Base-by-base conservation (phyloP, 2,797 vertebrate species). In the Furcifer pardalis region DNA sequence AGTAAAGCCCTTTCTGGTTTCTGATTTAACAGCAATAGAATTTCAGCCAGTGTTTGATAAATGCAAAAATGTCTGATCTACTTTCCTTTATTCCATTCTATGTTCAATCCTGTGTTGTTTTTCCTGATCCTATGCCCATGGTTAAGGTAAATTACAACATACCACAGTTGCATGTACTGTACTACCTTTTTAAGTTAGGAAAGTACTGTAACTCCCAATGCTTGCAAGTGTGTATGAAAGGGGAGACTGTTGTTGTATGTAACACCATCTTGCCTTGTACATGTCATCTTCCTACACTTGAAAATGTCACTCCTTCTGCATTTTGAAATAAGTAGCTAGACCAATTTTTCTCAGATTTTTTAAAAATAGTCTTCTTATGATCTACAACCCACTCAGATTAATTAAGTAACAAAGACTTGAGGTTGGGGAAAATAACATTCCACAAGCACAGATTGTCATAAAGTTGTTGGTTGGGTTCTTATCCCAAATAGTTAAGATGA, bases 271-370 rank as follows among this genome's bases (percentile, higher is more conserved):
- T 35, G 32, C 66, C 77, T 80, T 83, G 59, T 21, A 35, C 15
- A 42, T 35, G 49, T 35, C 17, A 56, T 66, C 32, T 56, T 40
- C 35, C 62, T 77, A 62, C 35, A 40, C 35, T 56, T 37, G 35
- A 62, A 56, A 46, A 46, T 52, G 32, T 17, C 21, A 15, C 4
- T 74, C 44, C 37, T 71, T 49, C 83, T 65, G 17, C 25, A 78
- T 84, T 72, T 72, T 32, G 42, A 76, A 76, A 68, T n/a, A 15
- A 78, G 30, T 72, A 71, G 65, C n/a, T 71, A 7, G 25, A 68
- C 52, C n/a, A 27, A 27, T 62, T 23, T 74, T 69, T 25, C 17
- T 60, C 13, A 62, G 52, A 35, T 37, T 25, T 69, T 23, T 78
- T 60, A 19, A 77, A 56, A 60, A 44, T 30, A 77, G 15, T 25